Base-by-base conservation (phyloP, 2,797 vertebrate species). In the Yasuhikotakia modesta region DNA sequence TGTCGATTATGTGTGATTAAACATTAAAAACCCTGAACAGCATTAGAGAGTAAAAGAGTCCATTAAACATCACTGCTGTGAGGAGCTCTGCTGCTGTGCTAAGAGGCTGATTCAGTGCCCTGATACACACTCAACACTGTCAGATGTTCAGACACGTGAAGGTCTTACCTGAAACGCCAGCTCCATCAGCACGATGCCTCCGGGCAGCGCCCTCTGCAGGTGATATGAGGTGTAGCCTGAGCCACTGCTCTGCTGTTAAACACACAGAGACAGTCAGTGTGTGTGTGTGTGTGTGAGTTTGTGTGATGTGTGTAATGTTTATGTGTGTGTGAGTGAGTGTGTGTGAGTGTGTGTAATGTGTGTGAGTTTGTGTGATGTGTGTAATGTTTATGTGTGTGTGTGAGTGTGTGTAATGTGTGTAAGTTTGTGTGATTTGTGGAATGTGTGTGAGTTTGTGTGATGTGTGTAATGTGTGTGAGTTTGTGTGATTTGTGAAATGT, bases 141-240 rank as follows among this genome's bases (percentile, higher is more conserved):
- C 22, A 17, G 24, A 58, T 46, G 6, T 30, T 3, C 50, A 71
- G 16, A 39, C 52, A 57, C 13, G 72, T 60, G 43, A 67, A 61
- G 30, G 17, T 72, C 82, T 86, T 76, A 99, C 98, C 95, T 99
- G 96, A 87, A 99, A 99, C 70, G 96, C 93, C 87, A 99, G 89
- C 75, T 99, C 98, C 94, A 99, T 99, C 66, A 99, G 86, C 79
- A 99, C 96, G 24, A 99, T 96, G 8, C 98, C 98, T 12, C 97
- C 98, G 0, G 97, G 97, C 75, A 99, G 92, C n/a, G 97, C 97
- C 88, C 97, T 94, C 90, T 99, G 97, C 32, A 99, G 93, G 89
- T 99, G 95, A 82, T 97, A 99, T 0, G 93, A 92, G 1, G 91
- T 91, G 12, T 93, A 90, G 13, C 88, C 86, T 45, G 92, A 90